Conservation (phyloP, 2,113 vertebrate species). For the Lophura nycthemera region DNA sequence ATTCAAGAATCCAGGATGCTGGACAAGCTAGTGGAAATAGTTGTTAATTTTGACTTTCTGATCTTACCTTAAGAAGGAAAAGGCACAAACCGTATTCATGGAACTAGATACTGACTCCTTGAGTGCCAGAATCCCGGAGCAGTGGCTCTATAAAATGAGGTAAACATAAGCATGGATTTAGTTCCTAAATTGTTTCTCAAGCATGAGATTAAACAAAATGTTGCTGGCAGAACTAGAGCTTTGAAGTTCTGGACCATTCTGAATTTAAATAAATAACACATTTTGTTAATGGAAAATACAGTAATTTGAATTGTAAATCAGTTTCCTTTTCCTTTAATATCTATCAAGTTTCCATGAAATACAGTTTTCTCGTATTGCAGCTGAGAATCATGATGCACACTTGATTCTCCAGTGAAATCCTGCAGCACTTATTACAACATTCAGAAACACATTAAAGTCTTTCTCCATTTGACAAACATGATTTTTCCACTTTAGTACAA, state of each 20-base stretch:
- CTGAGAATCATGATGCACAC: background rate
- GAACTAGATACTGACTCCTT: background rate
- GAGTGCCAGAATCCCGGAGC: fast-evolving
- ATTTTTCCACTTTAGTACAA: slow-evolving; percentile 31
- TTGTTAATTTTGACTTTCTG: background rate
- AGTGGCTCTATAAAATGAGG: background rate
- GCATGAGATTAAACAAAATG: background rate
- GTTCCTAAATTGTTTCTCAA: background rate
- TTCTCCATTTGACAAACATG: slow-evolving; percentile 5
- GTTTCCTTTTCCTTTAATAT: background rate
- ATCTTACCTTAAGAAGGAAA: background rate
- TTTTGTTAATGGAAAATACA: background rate
- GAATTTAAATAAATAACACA: slow-evolving; percentile 10
- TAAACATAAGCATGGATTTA: background rate
- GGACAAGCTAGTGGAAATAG: background rate
- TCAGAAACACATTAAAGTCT: slow-evolving; percentile 28
- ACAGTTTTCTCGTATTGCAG: background rate
- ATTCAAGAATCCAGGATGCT: background rate
- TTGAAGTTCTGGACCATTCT: slow-evolving; percentile 13
- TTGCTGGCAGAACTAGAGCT: background rate
- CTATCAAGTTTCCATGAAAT: slow-evolving; percentile 11
- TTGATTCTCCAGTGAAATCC: background rate
- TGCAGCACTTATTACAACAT: background rate
- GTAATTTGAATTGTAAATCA: background rate
- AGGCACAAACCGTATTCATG: background rate